Conservation (phyloP, 2,797 vertebrate species). For the Sebastes jordani region DNA sequence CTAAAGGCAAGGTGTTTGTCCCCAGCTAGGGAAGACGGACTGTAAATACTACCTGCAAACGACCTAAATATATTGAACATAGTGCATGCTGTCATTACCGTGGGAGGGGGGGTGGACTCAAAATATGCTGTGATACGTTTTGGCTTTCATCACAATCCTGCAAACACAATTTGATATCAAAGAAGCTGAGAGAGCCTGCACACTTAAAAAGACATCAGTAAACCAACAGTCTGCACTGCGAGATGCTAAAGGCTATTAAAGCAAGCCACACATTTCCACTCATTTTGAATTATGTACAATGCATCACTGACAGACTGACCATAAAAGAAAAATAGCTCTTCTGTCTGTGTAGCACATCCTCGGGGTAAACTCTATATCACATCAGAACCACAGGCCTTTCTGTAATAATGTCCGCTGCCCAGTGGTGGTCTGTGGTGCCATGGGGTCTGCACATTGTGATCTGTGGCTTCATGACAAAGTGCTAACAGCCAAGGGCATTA, state of each 20-base stretch:
- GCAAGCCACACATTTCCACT: constrained; percentile 54
- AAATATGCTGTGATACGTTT: constrained; percentile 36
- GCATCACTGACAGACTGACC: constrained; percentile 55
- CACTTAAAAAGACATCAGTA: constrained; percentile 65
- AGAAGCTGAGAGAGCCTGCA: constrained; percentile 20
- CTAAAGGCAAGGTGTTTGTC: constrained; percentile 22
- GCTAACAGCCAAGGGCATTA: constrained; percentile 68
- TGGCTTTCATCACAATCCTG: constrained; percentile 49
- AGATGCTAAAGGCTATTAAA: constrained; percentile 54
- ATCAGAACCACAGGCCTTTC: constrained; percentile 61
- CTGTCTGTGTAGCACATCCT: constrained; percentile 49
- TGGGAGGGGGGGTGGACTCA: accelerated
- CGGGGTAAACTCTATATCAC: constrained; percentile 67
- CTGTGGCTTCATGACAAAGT: constrained; percentile 62
- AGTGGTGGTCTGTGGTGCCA: constrained; percentile 66
- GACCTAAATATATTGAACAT: constrained; percentile 42
- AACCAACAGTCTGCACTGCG: constrained; percentile 35
- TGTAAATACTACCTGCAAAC: constrained; percentile 42
- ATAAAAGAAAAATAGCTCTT: constrained; percentile 56
- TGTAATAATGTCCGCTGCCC: constrained; percentile 66
- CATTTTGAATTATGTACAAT: constrained; percentile 59
- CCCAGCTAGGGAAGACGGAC: constrained; percentile 3
- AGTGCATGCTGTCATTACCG: constrained; percentile 8
- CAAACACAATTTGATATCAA: constrained; percentile 59
- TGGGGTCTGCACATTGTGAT: constrained; percentile 61